Conservation (phyloP, 2,113 vertebrate genomes). For the Halichoeres trimaculatus region DNA sequence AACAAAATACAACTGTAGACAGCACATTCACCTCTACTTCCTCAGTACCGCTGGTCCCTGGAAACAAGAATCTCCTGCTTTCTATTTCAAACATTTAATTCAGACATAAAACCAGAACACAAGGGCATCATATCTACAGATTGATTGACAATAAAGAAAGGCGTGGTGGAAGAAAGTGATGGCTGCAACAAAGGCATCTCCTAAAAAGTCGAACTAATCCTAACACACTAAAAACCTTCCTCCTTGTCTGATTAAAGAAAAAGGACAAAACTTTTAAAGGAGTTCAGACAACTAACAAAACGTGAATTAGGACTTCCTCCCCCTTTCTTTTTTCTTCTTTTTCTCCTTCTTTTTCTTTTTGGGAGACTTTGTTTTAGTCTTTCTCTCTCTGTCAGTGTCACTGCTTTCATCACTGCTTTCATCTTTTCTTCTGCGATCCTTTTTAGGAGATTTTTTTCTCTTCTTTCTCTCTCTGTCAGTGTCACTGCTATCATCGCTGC, state of each 20-base stretch:
- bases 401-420: conserved; percentile 26
- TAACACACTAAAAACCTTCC: neutral
- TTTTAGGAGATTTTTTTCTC: conserved; percentile 47
- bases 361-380: conserved; percentile 28
- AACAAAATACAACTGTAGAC: neutral
- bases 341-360: conserved; percentile 72
- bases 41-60: conserved; percentile 10
- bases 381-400: too few relatives aligned
- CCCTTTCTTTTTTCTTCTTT: conserved; percentile 54
- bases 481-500: conserved; percentile 31
- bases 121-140: neutral
- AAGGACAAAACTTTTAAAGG: neutral
- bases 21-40: neutral
- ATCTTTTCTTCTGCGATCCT: conserved; percentile 61
- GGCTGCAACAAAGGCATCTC: neutral
- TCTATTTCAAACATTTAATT: neutral
- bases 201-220: neutral
- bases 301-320: conserved; percentile 38
- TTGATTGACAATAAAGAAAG: neutral
- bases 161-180: neutral
- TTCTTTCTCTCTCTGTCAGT: neutral
- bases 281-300: neutral
- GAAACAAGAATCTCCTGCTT: neutral
- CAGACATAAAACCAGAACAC: neutral
- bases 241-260: neutral